Conservation (phyloP, 1,140 invertebrate genomes). For the Aphelenchoides avenae region DNA sequence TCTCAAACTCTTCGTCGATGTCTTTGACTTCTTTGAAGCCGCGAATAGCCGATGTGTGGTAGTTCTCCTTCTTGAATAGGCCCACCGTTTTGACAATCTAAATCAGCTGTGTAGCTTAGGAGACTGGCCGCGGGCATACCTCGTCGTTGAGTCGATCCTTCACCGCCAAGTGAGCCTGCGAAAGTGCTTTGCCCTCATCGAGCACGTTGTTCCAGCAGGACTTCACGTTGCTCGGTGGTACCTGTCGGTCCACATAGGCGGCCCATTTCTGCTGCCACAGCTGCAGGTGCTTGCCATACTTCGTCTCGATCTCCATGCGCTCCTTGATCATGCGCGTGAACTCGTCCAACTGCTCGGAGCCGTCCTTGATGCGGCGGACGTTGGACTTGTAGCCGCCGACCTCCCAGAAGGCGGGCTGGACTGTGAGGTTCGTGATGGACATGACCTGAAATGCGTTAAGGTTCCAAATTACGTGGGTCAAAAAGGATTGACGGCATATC, state of each 20-base stretch:
- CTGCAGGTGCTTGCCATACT: slow-evolving; percentile 48
- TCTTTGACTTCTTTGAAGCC: slow-evolving; percentile 53
- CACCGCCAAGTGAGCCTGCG: slow-evolving; percentile 42
- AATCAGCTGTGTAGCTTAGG: slow-evolving; percentile 8
- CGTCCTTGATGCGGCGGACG: slow-evolving; percentile 50
- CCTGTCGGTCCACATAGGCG: slow-evolving; percentile 35
- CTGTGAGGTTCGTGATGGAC: too few species aligned
- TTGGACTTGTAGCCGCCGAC: slow-evolving; percentile 56
- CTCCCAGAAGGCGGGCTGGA: too few species aligned
- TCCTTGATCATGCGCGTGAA: slow-evolving; percentile 49
- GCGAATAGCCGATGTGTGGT: slow-evolving; percentile 54
- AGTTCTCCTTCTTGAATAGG: slow-evolving; percentile 52
- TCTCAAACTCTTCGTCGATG: slow-evolving; percentile 57
- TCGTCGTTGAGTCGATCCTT: slow-evolving; percentile 49
- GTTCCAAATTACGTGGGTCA: too few species aligned
- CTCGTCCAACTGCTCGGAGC: slow-evolving; percentile 55
- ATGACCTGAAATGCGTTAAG: too few species aligned
- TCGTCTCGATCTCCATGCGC: slow-evolving; percentile 46
- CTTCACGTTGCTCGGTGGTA: slow-evolving; percentile 21
- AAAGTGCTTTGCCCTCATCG: slow-evolving; percentile 39
- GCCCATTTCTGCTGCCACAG: slow-evolving; percentile 48
- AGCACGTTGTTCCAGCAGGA: slow-evolving; percentile 30
- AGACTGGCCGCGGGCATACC: slow-evolving; percentile 10
- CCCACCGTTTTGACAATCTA: slow-evolving; percentile 51
- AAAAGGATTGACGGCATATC: too few species aligned